These are phyloP conservation scores for Mastigias papua DNA, from an alignment of 30 jellyfish, hydroid and myxozoan genomes.

Conservation along the genomic window DNA sequence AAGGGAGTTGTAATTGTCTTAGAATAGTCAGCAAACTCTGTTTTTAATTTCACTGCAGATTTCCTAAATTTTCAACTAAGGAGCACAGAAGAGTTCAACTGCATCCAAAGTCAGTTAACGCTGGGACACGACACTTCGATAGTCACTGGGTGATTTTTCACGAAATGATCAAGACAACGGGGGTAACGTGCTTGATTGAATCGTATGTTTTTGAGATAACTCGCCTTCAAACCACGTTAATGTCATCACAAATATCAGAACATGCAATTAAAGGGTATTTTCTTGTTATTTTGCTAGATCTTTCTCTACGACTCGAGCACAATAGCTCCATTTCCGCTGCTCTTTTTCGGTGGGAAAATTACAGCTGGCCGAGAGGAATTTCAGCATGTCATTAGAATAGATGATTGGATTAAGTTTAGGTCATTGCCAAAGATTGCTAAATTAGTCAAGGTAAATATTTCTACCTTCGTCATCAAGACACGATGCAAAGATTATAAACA, in stretches of 20 bases:
- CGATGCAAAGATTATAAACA: neutral
- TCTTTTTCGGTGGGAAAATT: slow-evolving; percentile 86
- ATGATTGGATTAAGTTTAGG: slow-evolving; percentile 81
- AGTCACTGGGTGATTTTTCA: slow-evolving; percentile 83
- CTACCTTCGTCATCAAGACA: too few relatives aligned
- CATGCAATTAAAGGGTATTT: too few relatives aligned
- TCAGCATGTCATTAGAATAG: slow-evolving; percentile 74
- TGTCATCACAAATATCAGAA: too few relatives aligned
- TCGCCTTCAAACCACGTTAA: neutral
- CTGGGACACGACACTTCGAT: slow-evolving; percentile 55
- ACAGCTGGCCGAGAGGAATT: slow-evolving; percentile 77
- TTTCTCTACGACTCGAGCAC: slow-evolving; percentile 76
- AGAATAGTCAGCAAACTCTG: neutral
- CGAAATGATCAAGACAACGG: slow-evolving; percentile 77
- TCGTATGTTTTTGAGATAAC: too few relatives aligned
- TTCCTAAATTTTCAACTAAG: slow-evolving; percentile 74
- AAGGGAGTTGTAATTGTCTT: neutral
- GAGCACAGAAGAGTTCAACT: slow-evolving; percentile 74
- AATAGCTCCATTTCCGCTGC: slow-evolving; percentile 85
- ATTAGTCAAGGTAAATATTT: slow-evolving; percentile 70
- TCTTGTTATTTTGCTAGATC: slow-evolving; percentile 43
- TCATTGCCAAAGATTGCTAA: slow-evolving; percentile 78
- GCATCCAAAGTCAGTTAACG: slow-evolving; percentile 87
- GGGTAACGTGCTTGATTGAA: slow-evolving; percentile 31
- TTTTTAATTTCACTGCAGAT: slow-evolving; percentile 32